A percentile compares a stretch with the other conserved stretches of the same genome.
Conservation (phyloP, 2,797 vertebrate species). For the Limnodromus scolopaceus region DNA sequence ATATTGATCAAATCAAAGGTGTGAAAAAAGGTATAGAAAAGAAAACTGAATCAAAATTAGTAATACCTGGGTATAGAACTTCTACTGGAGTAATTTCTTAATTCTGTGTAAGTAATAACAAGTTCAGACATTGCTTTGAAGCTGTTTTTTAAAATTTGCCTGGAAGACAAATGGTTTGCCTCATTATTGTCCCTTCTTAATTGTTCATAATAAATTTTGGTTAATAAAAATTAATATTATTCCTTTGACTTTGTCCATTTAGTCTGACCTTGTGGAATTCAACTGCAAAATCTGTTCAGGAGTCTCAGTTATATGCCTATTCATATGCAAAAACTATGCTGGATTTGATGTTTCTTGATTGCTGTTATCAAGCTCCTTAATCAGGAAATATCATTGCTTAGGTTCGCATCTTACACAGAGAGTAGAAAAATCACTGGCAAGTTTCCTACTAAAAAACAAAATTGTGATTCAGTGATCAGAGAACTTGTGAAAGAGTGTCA, state of each 20-base stretch:
- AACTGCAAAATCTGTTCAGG: not conserved
- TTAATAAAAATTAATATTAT: not conserved
- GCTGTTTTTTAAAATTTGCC: not conserved
- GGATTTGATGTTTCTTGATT: slow-evolving; percentile 1
- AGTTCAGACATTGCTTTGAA: not conserved
- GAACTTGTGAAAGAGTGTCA: not conserved
- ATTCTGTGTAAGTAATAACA: not conserved
- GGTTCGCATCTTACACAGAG: not conserved
- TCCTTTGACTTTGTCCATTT: not conserved
- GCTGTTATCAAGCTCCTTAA: not conserved
- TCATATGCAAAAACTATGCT: not conserved
- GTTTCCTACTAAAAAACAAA: not conserved
- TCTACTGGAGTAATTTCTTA: not conserved
- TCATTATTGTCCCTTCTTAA: not conserved
- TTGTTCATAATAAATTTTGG: not conserved
- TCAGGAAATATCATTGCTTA: not conserved
- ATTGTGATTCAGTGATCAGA: not conserved
- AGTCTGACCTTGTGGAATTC: not conserved
- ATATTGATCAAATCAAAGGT: not conserved
- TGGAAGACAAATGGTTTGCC: not conserved
- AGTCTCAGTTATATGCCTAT: not conserved
- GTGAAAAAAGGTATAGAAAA: not conserved
- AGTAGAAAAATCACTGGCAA: not conserved
- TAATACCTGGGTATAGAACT: not conserved
- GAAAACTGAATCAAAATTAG: not conserved